These are phyloP conservation scores for Chiloscyllium punctatum DNA, from an alignment of 2,797 vertebrate species.

Conservation along the genomic window DNA sequence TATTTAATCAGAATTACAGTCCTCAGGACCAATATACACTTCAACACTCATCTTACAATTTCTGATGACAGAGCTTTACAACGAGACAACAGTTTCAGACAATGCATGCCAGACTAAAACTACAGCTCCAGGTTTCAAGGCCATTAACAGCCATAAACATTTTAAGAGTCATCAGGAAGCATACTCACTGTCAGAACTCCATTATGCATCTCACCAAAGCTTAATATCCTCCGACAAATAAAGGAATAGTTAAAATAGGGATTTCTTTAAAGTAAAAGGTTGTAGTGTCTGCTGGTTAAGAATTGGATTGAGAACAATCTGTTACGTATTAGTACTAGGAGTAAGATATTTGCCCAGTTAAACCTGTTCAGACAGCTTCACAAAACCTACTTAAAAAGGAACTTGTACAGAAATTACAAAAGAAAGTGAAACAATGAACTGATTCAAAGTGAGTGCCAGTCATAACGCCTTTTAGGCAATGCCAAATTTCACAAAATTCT, in stretches of 20 bases:
- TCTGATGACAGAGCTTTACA: background rate
- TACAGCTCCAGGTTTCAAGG: background rate
- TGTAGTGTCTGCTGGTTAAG: background rate
- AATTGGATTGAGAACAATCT: background rate
- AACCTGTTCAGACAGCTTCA: background rate
- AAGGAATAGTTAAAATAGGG: background rate
- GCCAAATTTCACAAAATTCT: background rate
- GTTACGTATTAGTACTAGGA: background rate
- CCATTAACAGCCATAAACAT: background rate
- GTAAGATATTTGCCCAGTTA: background rate
- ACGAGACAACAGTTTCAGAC: background rate
- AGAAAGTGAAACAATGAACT: background rate
- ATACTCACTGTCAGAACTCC: background rate
- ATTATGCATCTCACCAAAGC: background rate
- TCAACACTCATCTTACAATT: background rate
- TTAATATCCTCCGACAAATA: background rate
- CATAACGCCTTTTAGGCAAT: background rate
- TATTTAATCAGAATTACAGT: background rate
- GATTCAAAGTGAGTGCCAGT: background rate
- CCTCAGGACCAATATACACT: background rate
- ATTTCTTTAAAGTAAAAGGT: too few species aligned
- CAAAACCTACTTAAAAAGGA: background rate
- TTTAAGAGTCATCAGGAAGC: too few species aligned
- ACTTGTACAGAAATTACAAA: background rate
- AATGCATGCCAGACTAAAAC: background rate